Evolutionary conservation across 2,888 invertebrate genomes (phyloP).

Genomic region (Papilio elwesi): DNA sequence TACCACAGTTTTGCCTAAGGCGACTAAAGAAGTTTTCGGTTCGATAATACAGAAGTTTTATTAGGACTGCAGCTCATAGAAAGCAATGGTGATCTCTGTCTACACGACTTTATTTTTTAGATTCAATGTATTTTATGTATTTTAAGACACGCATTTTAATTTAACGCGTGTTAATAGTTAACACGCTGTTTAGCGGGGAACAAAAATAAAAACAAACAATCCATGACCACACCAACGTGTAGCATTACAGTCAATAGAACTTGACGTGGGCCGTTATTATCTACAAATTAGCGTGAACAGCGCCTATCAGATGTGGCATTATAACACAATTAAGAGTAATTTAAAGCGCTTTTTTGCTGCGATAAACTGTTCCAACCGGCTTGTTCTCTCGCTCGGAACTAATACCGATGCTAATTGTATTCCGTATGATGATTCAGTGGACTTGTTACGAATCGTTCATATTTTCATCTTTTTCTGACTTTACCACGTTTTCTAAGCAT

Average conservation of each 20-base stretch:
- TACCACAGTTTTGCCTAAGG: no score
- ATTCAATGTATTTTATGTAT: not conserved
- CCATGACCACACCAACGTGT: slow-evolving; percentile 51
- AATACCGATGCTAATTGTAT: slow-evolving; percentile 46
- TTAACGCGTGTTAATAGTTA: slow-evolving; percentile 1
- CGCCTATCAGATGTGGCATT: slow-evolving; percentile 61
- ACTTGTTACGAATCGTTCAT: slow-evolving; percentile 6
- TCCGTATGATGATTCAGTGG: not conserved
- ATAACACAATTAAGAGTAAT: slow-evolving; percentile 67
- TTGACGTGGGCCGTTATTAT: slow-evolving; percentile 58
- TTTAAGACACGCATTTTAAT: not conserved
- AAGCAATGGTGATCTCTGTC: no score
- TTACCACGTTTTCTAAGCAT: not conserved
- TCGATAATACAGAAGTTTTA: no score
- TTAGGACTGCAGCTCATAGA: no score
- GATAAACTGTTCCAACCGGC: slow-evolving; percentile 55
- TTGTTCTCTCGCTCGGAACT: slow-evolving; percentile 50
- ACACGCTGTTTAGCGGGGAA: slow-evolving; percentile 10
- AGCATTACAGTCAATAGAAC: slow-evolving; percentile 57
- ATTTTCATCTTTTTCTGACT: not conserved
- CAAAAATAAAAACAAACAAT: slow-evolving; percentile 53
- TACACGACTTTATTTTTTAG: no score
- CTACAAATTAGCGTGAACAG: slow-evolving; percentile 62
- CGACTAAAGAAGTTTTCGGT: no score
- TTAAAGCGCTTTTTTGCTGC: slow-evolving; percentile 57